Evolutionary conservation across 2,888 invertebrate species (phyloP).

Genomic region (Molanna angustata): DNA sequence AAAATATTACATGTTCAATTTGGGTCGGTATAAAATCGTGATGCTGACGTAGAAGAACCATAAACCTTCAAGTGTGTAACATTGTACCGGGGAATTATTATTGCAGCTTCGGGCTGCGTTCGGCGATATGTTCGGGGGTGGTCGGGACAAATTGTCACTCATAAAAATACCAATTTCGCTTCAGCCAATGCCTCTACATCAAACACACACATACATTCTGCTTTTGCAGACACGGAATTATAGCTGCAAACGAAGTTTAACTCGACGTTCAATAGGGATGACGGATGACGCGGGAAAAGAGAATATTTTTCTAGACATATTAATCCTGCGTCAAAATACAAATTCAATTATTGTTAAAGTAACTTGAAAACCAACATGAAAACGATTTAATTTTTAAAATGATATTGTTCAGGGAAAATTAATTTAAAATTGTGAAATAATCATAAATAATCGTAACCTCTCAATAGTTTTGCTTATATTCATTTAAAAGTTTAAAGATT

Average conservation of each 20-base stretch:
- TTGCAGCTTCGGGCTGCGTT: slow-evolving; percentile 8
- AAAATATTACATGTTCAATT: not conserved
- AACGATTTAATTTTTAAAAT: too few species aligned
- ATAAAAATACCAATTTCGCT: slow-evolving; percentile 21
- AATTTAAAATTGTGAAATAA: too few species aligned
- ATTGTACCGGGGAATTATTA: not conserved
- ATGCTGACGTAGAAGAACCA: not conserved
- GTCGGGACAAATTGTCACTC: slow-evolving; percentile 21
- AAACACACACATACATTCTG: too few species aligned
- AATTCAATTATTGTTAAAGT: too few species aligned
- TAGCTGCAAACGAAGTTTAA: not conserved
- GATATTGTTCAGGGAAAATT: too few species aligned
- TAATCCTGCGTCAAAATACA: too few species aligned
- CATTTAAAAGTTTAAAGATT: too few species aligned
- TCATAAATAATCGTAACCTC: too few species aligned
- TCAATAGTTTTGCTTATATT: too few species aligned
- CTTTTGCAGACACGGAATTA: not conserved
- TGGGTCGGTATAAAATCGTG: not conserved
- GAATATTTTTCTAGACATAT: too few species aligned
- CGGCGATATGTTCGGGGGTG: slow-evolving; percentile 3
- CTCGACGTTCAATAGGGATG: not conserved
- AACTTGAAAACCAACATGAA: too few species aligned
- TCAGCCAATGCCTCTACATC: too few species aligned
- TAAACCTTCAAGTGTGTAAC: slow-evolving; percentile 7
- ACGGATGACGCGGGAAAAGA: not conserved